phyloP scores from a whole-genome alignment of 2,797 vertebrate species.

The Danionella dracula region DNA sequence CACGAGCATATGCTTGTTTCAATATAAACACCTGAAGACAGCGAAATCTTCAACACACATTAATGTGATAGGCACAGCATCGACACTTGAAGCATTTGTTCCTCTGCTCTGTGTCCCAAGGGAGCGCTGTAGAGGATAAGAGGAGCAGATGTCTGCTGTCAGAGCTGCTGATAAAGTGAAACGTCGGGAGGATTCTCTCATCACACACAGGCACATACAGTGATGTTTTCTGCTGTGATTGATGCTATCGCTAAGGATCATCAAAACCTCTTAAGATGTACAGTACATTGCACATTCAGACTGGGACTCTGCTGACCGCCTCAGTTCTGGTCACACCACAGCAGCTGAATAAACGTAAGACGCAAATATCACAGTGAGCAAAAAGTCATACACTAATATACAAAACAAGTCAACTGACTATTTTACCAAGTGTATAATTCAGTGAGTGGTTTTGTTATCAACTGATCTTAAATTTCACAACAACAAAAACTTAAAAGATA shows the following conservation, averaged over 20 bases:
- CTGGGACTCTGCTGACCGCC: not conserved
- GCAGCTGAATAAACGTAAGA: not conserved
- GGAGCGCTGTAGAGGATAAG: not conserved
- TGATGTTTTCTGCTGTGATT: not conserved
- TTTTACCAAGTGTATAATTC: too few species aligned
- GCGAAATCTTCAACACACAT: conserved; percentile 8
- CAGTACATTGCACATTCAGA: not conserved
- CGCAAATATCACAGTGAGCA: too few species aligned
- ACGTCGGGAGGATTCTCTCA: not conserved
- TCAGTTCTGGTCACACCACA: conserved; percentile 2
- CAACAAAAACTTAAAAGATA: too few species aligned
- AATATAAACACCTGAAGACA: conserved; percentile 23
- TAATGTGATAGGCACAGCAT: not conserved
- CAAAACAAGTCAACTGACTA: too few species aligned
- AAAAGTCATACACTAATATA: too few species aligned
- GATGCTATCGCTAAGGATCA: not conserved
- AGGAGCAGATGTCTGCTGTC: conserved; percentile 12
- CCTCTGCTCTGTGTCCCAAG: conserved; percentile 4
- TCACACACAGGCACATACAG: not conserved
- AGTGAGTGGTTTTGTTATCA: too few species aligned
- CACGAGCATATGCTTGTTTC: not conserved
- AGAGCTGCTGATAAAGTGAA: conserved; percentile 18
- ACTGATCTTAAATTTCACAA: too few species aligned
- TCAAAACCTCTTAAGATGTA: not conserved
- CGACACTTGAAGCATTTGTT: conserved; percentile 12